A percentile compares a stretch with the other conserved stretches of the same genome.
Conservation (phyloP, 2,113 vertebrate species). For the Dasypus novemcinctus region DNA sequence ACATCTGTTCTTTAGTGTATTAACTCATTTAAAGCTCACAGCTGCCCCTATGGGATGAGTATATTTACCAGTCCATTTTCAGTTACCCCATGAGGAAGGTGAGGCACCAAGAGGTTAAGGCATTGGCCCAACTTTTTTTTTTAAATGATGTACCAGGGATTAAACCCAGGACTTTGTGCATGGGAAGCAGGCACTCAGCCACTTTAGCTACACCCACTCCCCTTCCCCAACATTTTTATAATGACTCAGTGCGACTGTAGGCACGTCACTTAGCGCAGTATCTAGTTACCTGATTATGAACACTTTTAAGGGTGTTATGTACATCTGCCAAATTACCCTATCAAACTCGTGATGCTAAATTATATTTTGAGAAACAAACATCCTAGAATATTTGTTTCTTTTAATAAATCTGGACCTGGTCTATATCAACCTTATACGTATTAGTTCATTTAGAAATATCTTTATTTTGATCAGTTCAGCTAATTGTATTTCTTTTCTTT, state of each 20-base stretch:
- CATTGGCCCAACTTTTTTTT: background rate
- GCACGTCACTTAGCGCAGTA: no score
- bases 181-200: no score
- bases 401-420: background rate
- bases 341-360: background rate
- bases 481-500: background rate
- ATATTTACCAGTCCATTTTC: background rate
- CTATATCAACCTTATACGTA: background rate
- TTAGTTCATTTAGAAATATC: slow-evolving; percentile 17
- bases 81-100: background rate
- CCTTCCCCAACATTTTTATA: background rate
- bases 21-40: background rate
- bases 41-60: background rate
- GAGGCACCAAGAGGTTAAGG: background rate
- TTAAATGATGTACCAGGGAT: no score
- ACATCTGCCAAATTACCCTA: background rate
- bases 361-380: background rate
- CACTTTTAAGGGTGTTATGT: background rate
- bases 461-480: background rate
- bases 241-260: background rate
- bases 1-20: background rate
- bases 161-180: no score
- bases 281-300: background rate
- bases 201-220: no score
- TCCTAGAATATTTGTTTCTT: background rate